Base-by-base conservation (phyloP, 2,888 invertebrate genomes). In the Cyclophora albipunctata region DNA sequence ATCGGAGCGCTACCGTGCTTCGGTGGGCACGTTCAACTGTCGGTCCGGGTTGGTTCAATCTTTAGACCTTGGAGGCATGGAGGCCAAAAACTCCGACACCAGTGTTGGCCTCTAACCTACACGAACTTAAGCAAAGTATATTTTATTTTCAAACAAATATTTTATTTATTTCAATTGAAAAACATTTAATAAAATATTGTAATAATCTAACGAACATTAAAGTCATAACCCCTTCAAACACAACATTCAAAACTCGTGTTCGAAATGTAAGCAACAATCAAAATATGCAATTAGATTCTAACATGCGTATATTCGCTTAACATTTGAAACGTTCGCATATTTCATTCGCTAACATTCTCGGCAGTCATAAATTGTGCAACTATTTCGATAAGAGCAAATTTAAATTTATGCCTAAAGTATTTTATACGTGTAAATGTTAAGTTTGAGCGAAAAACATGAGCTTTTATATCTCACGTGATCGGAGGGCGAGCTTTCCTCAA, bases 351-450 rank as follows among this genome's bases (percentile, higher is more conserved):
- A 66, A 76, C 76, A 78, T 77, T 71, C 77, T 71, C 67, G 66
- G 60, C 57, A 73, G 69, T 74, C 79, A 79, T 84, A 84, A 84
- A 82, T 83, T 79, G 71, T 68, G 69, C 74, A 78, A 82, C 80
- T 80, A 84, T 84, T 85, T 84, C 75, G 85, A 85, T 85, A 85
- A 80, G 76, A 74, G 69, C 73, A 79, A 84, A 84, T 84, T 85
- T 79, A 81, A 84, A 84, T 85, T 84, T 83, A 85, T 81, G 78
- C 76, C 66, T 70, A 69, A 64, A 73, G 78, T 73, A 78, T 81
- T 84, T 77, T 76, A 72, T 77, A 71, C 76, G 73, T 78, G 79
- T 81, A 75, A 73, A 76, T 69, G 76, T 69, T 65, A 66, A 75
- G 76, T 77, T 75, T 62, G 67, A 70, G 73, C 73, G 74, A 81